phyloP scores from a whole-genome alignment of 1,140 invertebrate genomes.

The Pomacea maculata region DNA sequence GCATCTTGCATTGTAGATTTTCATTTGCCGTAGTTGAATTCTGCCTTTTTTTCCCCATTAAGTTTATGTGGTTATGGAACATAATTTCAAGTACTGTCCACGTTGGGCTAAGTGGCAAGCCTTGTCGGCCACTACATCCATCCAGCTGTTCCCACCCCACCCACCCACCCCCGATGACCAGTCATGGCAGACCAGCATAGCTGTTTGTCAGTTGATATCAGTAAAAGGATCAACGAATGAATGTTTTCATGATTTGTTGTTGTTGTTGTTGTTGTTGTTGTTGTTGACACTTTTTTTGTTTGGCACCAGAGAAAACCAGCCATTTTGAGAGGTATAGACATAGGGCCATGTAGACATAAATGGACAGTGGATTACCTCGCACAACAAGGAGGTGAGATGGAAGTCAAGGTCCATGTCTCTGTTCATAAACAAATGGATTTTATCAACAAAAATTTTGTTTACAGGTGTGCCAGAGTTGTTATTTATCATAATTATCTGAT shows the following conservation, averaged over 20 bases:
- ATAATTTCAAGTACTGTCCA: no score
- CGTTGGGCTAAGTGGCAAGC: not conserved
- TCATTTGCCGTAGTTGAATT: no score
- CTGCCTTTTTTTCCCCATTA: no score
- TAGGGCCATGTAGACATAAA: constrained; percentile 67
- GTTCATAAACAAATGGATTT: constrained; percentile 68
- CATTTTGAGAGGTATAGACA: constrained; percentile 67
- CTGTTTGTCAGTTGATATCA: not conserved
- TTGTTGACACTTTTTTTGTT: not conserved
- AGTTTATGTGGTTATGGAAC: no score
- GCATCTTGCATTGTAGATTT: no score
- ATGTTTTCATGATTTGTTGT: not conserved
- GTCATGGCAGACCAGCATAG: no score
- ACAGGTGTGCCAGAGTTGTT: constrained; percentile 58
- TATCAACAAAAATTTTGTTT: constrained; percentile 71
- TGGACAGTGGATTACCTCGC: constrained; percentile 70
- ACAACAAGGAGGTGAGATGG: constrained; percentile 56
- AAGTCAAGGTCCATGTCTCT: constrained; percentile 70
- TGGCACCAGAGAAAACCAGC: constrained; percentile 62
- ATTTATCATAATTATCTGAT: not conserved
- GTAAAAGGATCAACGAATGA: not conserved
- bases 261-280: not conserved
- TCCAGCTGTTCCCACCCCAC: not conserved
- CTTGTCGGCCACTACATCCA: not conserved
- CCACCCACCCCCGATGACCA: no score